A percentile compares a stretch with the other conserved stretches of the same genome.
Conservation (phyloP, 2,888 invertebrate species). For the Orthonevra nobilis region DNA sequence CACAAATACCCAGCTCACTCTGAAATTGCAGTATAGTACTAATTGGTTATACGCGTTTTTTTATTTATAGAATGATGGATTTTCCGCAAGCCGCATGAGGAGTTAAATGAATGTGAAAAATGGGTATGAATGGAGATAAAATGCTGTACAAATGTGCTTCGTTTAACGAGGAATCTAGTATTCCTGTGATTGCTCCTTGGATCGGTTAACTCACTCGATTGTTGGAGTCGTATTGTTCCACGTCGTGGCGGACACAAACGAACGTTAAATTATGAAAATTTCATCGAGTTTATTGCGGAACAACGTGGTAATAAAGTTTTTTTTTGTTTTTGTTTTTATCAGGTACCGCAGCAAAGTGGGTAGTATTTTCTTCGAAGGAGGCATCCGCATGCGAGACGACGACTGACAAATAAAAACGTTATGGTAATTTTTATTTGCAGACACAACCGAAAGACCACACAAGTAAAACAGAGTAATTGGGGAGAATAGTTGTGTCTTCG, state of each 20-base stretch:
- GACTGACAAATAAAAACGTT: constrained; percentile 23
- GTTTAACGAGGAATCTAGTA: no score
- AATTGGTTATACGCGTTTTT: background rate
- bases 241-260: no score
- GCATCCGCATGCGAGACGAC: background rate
- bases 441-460: background rate
- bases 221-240: no score
- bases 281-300: constrained; percentile 4
- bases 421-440: constrained; percentile 44
- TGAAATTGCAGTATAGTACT: background rate
- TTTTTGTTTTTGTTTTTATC: background rate
- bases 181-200: no score
- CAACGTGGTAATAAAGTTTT: background rate
- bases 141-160: no score
- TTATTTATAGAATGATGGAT: no score
- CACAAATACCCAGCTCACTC: background rate
- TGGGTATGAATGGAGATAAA: background rate
- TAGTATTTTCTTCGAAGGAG: no score
- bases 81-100: no score
- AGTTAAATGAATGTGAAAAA: background rate
- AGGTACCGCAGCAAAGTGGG: background rate
- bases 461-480: background rate
- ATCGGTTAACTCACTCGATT: no score
- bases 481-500: constrained; percentile 28
- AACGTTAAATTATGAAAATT: constrained; percentile 21